A percentile compares a stretch with the other conserved stretches of the same genome.
Evolutionary conservation across 2,888 invertebrate species (phyloP).

Genomic region (Eupithecia subumbrata): DNA sequence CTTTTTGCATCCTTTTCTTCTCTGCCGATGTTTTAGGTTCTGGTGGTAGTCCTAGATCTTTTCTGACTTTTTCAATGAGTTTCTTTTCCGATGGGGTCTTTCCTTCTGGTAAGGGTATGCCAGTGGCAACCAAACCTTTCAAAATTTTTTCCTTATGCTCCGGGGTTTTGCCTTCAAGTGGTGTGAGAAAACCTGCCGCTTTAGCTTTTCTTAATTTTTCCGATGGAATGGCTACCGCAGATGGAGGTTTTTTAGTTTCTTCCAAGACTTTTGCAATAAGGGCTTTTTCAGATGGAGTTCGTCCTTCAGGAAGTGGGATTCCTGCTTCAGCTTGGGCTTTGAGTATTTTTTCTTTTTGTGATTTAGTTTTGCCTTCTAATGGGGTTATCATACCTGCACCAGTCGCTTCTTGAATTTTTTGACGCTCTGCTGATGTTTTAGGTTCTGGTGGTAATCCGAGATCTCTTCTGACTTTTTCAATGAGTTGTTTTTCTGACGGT

Average conservation of each 20-base stretch:
- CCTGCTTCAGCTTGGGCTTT: neutral
- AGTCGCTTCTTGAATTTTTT: slow-evolving; percentile 45
- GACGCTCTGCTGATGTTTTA: slow-evolving; percentile 36
- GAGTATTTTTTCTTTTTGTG: neutral
- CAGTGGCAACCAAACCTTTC: slow-evolving; percentile 38
- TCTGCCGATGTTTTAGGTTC: slow-evolving; percentile 45
- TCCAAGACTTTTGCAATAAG: neutral
- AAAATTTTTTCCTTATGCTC: slow-evolving; percentile 49
- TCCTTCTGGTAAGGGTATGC: slow-evolving; percentile 46
- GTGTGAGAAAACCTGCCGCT: slow-evolving; percentile 39
- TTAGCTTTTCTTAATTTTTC: slow-evolving; percentile 45
- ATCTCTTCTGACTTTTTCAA: slow-evolving; percentile 50
- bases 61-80: slow-evolving; percentile 39
- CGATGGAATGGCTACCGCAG: neutral
- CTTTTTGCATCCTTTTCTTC: slow-evolving; percentile 30
- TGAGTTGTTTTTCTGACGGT: slow-evolving; percentile 31
- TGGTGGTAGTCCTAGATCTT: slow-evolving; percentile 43
- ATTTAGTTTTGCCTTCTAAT: neutral
- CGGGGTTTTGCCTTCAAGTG: slow-evolving; percentile 45
- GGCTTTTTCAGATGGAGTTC: slow-evolving; percentile 9
- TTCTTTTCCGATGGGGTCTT: slow-evolving; percentile 49
- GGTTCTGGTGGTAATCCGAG: slow-evolving; percentile 35
- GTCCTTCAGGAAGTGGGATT: neutral
- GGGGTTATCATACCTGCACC: slow-evolving; percentile 43
- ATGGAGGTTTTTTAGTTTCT: slow-evolving; percentile 4